A percentile compares a stretch with the other conserved stretches of the same genome.
These are phyloP conservation scores for Neosilurus mollespiculum DNA, from an alignment of 2,797 vertebrate genomes.

Conservation along the genomic window DNA sequence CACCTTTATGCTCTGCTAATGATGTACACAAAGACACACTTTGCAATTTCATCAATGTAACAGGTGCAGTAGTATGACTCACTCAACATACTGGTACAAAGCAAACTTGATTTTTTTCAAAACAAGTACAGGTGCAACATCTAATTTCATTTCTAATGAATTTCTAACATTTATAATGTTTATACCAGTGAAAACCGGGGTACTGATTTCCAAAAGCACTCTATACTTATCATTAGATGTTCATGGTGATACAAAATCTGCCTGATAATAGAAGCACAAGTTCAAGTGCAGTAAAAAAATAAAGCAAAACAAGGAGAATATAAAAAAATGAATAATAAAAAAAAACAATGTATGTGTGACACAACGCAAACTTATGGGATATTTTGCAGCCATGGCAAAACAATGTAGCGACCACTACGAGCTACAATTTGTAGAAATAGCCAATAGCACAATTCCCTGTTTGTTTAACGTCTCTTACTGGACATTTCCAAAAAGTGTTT, in stretches of 20 bases:
- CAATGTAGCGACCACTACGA: too few species aligned
- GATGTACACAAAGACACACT: constrained; percentile 13
- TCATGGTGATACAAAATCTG: constrained; percentile 6
- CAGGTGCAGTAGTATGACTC: constrained; percentile 5
- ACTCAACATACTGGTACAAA: constrained; percentile 8
- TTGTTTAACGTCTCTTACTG: neutral
- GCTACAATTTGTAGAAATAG: too few species aligned
- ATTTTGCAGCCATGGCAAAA: too few species aligned
- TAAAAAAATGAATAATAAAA: neutral
- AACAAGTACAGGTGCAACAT: constrained; percentile 5
- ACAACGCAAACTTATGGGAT: too few species aligned
- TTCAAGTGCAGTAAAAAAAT: neutral
- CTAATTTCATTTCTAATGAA: neutral
- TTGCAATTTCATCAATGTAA: constrained; percentile 4
- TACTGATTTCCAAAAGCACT: constrained; percentile 14
- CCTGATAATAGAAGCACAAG: neutral
- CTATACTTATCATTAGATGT: neutral
- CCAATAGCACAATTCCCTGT: neutral
- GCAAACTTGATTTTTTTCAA: neutral
- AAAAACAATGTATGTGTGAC: neutral
- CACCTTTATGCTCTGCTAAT: neutral
- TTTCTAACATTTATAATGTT: neutral
- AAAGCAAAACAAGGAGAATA: neutral
- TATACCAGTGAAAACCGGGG: neutral
- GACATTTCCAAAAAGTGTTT: neutral